Evolutionary conservation across 2,113 vertebrate species (phyloP).

Genomic region (Pachyramphus minor): DNA sequence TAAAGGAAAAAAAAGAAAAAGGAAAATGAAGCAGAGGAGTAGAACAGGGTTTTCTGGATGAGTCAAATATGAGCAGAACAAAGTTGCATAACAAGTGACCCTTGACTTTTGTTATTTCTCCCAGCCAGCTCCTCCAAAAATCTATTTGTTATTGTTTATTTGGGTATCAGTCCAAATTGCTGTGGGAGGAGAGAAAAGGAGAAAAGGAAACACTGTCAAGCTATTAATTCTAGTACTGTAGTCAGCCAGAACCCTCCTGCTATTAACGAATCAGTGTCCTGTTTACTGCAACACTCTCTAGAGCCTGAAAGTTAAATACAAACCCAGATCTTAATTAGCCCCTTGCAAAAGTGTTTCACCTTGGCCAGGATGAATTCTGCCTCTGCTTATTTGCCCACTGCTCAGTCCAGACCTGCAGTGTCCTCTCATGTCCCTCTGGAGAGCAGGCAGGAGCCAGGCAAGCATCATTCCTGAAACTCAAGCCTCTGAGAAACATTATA

Average conservation of each 20-base stretch:
- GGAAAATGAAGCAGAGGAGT: not conserved
- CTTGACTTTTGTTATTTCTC: constrained; percentile 58
- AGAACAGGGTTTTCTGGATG: constrained; percentile 22
- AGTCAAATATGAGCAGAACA: constrained; percentile 7
- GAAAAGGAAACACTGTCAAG: constrained; percentile 45
- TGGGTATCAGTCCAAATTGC: constrained; percentile 60
- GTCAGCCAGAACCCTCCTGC: not conserved
- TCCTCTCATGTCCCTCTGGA: accelerated
- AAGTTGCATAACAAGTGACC: constrained; percentile 24
- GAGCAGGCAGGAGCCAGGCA: not conserved
- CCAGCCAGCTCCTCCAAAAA: constrained; percentile 50
- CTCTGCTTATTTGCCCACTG: not conserved
- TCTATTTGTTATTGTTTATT: constrained; percentile 59
- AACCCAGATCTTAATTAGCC: not conserved
- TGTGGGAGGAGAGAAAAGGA: constrained; percentile 45
- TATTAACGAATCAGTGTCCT: not conserved
- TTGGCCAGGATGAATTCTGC: not conserved
- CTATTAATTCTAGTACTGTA: constrained; percentile 32
- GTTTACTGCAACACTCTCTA: constrained; percentile 15
- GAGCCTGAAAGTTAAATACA: constrained; percentile 19
- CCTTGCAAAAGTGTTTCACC: not conserved
- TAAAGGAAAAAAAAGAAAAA: not conserved
- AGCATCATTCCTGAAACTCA: not conserved
- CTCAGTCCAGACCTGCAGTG: not conserved
- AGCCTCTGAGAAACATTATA: not conserved